Conservation (phyloP, 2,797 vertebrate genomes). For the Babyrousa celebensis region DNA sequence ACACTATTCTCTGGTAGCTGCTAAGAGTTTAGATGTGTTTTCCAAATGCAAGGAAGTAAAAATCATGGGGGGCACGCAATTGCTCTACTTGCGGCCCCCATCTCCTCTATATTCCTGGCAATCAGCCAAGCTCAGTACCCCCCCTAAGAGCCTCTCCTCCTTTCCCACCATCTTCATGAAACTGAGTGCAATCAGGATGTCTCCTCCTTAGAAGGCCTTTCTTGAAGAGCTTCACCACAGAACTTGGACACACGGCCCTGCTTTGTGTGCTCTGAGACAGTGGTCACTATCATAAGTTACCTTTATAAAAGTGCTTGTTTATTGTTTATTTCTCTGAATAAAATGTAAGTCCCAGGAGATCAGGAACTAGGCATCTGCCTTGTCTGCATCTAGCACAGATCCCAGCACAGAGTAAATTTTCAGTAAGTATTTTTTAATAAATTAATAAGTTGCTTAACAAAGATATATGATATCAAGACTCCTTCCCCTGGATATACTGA, state of each 20-base stretch:
- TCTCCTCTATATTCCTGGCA: background rate
- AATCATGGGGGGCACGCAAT: background rate
- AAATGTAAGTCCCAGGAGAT: slow-evolving; percentile 12
- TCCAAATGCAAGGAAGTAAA: slow-evolving; percentile 1
- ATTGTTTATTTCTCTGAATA: slow-evolving; percentile 20
- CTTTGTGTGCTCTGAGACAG: background rate
- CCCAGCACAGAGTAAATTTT: background rate
- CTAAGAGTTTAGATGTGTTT: slow-evolving; percentile 15
- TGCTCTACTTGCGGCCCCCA: background rate
- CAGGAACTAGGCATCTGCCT: background rate
- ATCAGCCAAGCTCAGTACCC: background rate
- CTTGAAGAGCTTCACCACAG: background rate
- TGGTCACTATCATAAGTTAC: background rate
- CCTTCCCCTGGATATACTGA: background rate
- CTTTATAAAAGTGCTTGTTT: background rate
- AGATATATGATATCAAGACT: background rate
- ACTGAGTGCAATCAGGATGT: background rate
- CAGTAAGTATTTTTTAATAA: slow-evolving; percentile 33
- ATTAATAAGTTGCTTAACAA: background rate
- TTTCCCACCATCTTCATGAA: background rate
- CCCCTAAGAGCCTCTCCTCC: background rate
- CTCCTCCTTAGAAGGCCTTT: background rate
- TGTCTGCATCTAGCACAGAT: background rate
- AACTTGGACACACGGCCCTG: background rate
- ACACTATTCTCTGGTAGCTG: background rate